A percentile compares a stretch with the other conserved stretches of the same genome.
These are phyloP conservation scores for Anticlea derivata DNA, from an alignment of 2,888 invertebrate species.

Conservation along the genomic window DNA sequence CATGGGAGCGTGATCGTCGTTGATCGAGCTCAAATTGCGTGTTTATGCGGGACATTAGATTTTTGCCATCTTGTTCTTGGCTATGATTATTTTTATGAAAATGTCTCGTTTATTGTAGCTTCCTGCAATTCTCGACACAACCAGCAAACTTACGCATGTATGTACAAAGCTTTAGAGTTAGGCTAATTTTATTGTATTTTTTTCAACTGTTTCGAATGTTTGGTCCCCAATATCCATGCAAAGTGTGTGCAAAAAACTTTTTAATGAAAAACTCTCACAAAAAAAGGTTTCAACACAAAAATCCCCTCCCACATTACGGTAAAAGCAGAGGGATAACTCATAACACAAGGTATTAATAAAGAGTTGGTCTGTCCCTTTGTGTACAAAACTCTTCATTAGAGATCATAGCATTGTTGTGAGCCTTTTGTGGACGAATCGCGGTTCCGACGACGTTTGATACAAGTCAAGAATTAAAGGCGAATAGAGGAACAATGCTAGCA, in stretches of 20 bases:
- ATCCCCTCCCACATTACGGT: slow-evolving; percentile 26
- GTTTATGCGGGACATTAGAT: slow-evolving; percentile 25
- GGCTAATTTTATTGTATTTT: too few relatives aligned
- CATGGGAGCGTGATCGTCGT: slow-evolving; percentile 30
- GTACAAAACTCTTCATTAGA: slow-evolving; percentile 81
- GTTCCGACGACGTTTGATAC: slow-evolving; percentile 47
- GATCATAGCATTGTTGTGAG: slow-evolving; percentile 75
- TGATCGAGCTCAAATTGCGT: slow-evolving; percentile 32
- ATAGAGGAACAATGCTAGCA: background rate
- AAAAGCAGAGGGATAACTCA: slow-evolving; percentile 33
- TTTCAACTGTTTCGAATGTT: background rate
- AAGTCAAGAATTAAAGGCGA: slow-evolving; percentile 35
- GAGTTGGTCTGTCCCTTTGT: slow-evolving; percentile 72
- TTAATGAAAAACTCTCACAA: slow-evolving; percentile 13
- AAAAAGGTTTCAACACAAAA: slow-evolving; percentile 20
- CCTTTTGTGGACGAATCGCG: slow-evolving; percentile 59
- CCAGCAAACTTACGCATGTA: background rate
- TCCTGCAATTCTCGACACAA: too few relatives aligned
- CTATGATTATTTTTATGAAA: slow-evolving; percentile 7
- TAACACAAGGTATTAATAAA: slow-evolving; percentile 71
- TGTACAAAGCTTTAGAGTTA: too few relatives aligned
- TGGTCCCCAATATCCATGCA: too few relatives aligned
- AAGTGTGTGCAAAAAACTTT: slow-evolving; percentile 7
- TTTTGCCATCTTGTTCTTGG: slow-evolving; percentile 16
- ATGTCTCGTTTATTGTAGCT: background rate